Percentiles rank a stretch among this genome's conserved stretches.
Conservation (phyloP, 2,797 vertebrate genomes). For the Lemur catta region DNA sequence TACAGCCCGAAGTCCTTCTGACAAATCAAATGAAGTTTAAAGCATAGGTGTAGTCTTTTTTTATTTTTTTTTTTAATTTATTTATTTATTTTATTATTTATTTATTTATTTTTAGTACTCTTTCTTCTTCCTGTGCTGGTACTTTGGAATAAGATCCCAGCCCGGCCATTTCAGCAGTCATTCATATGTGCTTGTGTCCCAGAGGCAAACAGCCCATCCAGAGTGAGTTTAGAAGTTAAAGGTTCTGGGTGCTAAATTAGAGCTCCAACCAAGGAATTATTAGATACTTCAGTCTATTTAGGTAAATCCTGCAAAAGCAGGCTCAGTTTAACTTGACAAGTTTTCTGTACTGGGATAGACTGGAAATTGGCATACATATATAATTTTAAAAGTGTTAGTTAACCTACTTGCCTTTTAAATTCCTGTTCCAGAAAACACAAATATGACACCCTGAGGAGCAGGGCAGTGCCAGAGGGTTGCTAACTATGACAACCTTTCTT, state of each 20-base stretch:
- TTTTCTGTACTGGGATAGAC: background rate
- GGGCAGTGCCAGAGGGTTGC: background rate
- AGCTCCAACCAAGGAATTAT: background rate
- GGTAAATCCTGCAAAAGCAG: background rate
- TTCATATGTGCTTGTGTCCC: background rate
- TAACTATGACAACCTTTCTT: background rate
- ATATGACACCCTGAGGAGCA: background rate
- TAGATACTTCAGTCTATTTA: slow-evolving; percentile 1
- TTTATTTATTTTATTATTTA: no score
- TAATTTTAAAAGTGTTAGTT: background rate
- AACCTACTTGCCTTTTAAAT: background rate
- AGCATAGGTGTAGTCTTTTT: background rate
- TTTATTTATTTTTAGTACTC: background rate
- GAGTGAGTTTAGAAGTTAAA: slow-evolving; percentile 19
- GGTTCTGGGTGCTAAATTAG: background rate
- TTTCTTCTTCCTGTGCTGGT: background rate
- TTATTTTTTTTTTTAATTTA: no score
- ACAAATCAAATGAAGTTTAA: slow-evolving; percentile 30
- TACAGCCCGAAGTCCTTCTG: background rate
- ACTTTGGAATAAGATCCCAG: background rate
- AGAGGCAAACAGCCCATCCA: background rate
- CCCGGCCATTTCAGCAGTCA: background rate
- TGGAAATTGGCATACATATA: background rate
- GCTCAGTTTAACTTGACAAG: background rate
- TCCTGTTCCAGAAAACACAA: background rate